Percentiles rank a stretch among this genome's conserved stretches.
Evolutionary conservation across 1,140 invertebrate species (phyloP).

Genomic region (Bicyclus anynana): DNA sequence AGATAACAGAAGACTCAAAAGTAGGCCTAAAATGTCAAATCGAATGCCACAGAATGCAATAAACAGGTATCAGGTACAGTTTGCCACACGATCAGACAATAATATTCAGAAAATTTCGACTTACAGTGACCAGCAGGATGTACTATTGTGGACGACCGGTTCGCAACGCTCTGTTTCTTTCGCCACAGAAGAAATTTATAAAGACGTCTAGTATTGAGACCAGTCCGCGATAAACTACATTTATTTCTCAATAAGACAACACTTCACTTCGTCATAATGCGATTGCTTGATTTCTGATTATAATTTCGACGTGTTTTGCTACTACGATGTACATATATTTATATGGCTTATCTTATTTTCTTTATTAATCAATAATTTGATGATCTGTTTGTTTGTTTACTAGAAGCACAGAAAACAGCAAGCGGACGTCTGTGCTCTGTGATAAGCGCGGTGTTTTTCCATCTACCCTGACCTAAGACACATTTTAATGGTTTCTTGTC

Average conservation of each 20-base stretch:
- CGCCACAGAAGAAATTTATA: neutral
- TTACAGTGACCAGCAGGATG: slow-evolving; percentile 5
- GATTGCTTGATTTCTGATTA: slow-evolving; percentile 16
- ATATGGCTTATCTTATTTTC: neutral
- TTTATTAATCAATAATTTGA: neutral
- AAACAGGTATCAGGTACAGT: too few relatives aligned
- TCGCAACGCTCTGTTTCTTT: slow-evolving; percentile 13
- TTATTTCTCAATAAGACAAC: slow-evolving; percentile 22
- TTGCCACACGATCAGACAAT: neutral
- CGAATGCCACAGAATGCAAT: neutral
- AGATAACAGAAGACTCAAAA: neutral
- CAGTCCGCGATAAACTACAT: slow-evolving; percentile 21
- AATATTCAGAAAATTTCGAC: slow-evolving; percentile 5
- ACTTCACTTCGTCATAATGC: slow-evolving; percentile 8
- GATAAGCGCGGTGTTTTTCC: too few relatives aligned
- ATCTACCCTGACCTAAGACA: too few relatives aligned
- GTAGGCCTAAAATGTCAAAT: neutral
- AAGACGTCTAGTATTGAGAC: slow-evolving; percentile 21
- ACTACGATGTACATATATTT: neutral
- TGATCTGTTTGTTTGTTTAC: neutral
- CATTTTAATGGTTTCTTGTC: too few relatives aligned
- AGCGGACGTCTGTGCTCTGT: too few relatives aligned
- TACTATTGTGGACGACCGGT: slow-evolving; percentile 4
- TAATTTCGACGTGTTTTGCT: slow-evolving; percentile 9
- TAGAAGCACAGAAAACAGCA: too few relatives aligned